Conservation (phyloP, 2,888 invertebrate genomes). For the Eristalis pertinax region DNA sequence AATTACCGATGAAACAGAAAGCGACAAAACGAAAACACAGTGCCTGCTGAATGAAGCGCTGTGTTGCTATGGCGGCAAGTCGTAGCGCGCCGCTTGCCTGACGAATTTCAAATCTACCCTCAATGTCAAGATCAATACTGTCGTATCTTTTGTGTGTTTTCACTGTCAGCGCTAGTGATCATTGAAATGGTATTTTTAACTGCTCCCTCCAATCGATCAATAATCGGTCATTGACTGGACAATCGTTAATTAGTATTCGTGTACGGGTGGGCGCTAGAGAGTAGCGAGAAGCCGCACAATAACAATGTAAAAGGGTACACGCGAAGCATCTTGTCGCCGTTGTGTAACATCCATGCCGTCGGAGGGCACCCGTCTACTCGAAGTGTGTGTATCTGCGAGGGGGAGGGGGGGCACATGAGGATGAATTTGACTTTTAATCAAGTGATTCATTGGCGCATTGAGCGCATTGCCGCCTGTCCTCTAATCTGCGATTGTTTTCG, state of each 20-base stretch:
- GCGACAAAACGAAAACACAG: neutral
- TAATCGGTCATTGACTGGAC: slow-evolving; percentile 50
- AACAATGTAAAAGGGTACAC: neutral
- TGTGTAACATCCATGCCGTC: neutral
- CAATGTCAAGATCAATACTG: slow-evolving; percentile 64
- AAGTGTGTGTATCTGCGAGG: no score
- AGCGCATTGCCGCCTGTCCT: neutral
- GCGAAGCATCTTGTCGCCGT: slow-evolving; percentile 11
- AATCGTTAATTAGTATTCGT: slow-evolving; percentile 11
- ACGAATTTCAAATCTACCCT: slow-evolving; percentile 42
- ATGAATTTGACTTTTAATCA: neutral
- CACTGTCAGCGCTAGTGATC: slow-evolving; percentile 30
- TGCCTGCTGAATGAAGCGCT: neutral
- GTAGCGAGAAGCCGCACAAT: neutral
- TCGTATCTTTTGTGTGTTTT: slow-evolving; percentile 31
- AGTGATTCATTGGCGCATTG: slow-evolving; percentile 13
- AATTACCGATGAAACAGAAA: slow-evolving; percentile 18
- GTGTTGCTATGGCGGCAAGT: slow-evolving; percentile 18
- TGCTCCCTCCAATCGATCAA: slow-evolving; percentile 44
- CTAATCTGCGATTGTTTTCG: slow-evolving; percentile 25
- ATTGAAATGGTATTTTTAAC: slow-evolving; percentile 51
- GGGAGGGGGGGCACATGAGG: no score
- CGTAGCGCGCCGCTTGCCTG: neutral
- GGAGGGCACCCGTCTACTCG: slow-evolving; percentile 9
- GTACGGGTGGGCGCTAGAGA: neutral